phyloP scores from a whole-genome alignment of 2,113 vertebrate species.

The Daubentonia madagascariensis region DNA sequence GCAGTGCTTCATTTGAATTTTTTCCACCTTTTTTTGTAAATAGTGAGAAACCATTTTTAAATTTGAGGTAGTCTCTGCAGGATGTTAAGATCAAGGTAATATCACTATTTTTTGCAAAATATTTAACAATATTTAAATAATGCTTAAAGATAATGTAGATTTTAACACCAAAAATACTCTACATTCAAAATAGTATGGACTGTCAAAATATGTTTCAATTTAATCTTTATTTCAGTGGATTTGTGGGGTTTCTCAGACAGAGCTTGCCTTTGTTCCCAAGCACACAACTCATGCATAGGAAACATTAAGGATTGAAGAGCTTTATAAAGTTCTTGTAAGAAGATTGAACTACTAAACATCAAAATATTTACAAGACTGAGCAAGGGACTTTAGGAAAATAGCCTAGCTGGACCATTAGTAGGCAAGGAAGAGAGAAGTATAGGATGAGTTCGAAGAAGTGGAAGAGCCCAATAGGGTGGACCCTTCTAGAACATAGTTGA shows the following conservation, averaged over 20 bases:
- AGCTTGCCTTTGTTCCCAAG: background rate
- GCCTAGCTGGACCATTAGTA: background rate
- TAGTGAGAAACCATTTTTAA: constrained; percentile 5
- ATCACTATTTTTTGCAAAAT: constrained; percentile 26
- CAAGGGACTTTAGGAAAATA: background rate
- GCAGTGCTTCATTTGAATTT: constrained; percentile 24
- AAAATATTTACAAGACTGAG: background rate
- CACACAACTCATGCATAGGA: background rate
- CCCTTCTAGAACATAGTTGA: background rate
- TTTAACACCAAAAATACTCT: background rate
- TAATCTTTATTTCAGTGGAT: constrained; percentile 9
- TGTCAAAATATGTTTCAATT: background rate
- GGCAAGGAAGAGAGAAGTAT: background rate
- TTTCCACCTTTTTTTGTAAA: constrained; percentile 11
- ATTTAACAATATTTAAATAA: background rate
- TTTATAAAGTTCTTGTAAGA: background rate
- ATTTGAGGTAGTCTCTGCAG: constrained; percentile 25
- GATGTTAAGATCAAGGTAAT: constrained; percentile 21
- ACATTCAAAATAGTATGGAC: background rate
- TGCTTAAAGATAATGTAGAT: background rate
- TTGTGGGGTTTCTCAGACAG: background rate
- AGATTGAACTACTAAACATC: background rate
- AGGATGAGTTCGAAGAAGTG: background rate
- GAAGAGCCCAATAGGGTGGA: background rate
- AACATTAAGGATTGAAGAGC: background rate